Evolutionary conservation across 1,140 invertebrate genomes (phyloP), one percentile per base, ranked within the genome.

Genomic region (Drosophila mayri): DNA sequence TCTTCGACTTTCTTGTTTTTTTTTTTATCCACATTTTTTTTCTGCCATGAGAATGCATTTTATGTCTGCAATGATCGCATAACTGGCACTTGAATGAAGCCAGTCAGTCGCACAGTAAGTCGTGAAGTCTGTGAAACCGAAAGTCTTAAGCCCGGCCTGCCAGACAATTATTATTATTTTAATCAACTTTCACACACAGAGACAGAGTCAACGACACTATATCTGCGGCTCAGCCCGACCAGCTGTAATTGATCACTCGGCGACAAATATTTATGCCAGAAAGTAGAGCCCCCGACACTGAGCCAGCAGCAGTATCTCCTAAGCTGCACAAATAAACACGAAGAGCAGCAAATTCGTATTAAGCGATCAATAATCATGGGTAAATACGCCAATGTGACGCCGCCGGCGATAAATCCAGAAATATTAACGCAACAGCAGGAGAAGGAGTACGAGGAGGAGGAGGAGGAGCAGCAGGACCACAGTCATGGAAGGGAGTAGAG

Each of bases 351-450:
- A 87, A 81, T 85, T 81, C 75, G 71, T 90, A 90, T 90, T 90
- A 90, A 90, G 85, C 85, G 81, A 90, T 90, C 85, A 90, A 90
- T 85, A 90, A 90, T 85, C 86, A 79, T 81, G 78, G 78, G 85
- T 84, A 90, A 90, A 90, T 90, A 79, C 77, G 84, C 46, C 84
- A 88, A 71, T 72, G 84, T 49, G 84, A 88, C 77, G 76, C 84
- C 84, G 30, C 25, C 25, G 65, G 85, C 85, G 85, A 90, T 90
- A 90, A 85, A 71, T 60, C 71, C 41, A 52, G 50, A 64, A 90
- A 81, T 81, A 81, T 81, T 75, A 90, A 90, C 85, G 85, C 85
- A 90, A 35, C 62, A 60, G 37, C 14, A 12, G 65, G 32, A 40
- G 71, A 32, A 49, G 28, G 2, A 18, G 44, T 28, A 41, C 35